Percentiles rank a stretch among this genome's conserved stretches.
These are phyloP conservation scores for Centruroides vittatus DNA, from an alignment of 1,140 invertebrate species.

Conservation along the genomic window DNA sequence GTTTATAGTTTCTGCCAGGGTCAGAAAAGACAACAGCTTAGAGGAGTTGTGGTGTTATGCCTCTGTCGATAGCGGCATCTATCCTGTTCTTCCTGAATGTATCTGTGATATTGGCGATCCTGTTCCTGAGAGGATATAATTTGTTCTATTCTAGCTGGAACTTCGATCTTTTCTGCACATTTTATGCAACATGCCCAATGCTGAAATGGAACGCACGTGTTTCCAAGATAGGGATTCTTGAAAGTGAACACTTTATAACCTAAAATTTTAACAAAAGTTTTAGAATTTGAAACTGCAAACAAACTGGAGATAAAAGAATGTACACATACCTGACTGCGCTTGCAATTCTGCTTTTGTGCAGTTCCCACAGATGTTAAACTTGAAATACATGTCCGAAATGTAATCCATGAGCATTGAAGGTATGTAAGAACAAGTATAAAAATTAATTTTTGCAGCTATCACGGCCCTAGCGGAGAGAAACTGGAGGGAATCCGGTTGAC, in stretches of 20 bases:
- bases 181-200: conserved; percentile 35
- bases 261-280: conserved; percentile 16
- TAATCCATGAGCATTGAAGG: conserved; percentile 29
- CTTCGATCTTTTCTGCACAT: conserved; percentile 34
- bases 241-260: conserved; percentile 39
- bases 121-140: conserved; percentile 26
- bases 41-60: no score
- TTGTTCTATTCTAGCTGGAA: conserved; percentile 33
- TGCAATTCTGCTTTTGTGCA: conserved; percentile 27
- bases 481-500: conserved; percentile 24
- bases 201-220: conserved; percentile 39
- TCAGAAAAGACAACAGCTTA: no score
- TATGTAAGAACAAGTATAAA: conserved; percentile 20
- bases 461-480: conserved; percentile 30
- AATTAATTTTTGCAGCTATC: conserved; percentile 31
- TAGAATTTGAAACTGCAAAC: no score
- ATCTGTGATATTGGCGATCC: conserved; percentile 28
- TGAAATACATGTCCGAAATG: conserved; percentile 30
- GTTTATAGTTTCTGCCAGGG: no score
- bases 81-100: conserved; percentile 26
- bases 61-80: background rate
- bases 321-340: conserved; percentile 16
- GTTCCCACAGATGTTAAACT: conserved; percentile 32
- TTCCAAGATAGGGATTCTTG: conserved; percentile 37
- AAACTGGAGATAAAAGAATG: background rate